Evolutionary conservation across 2,888 invertebrate genomes (phyloP).

Genomic region (Odontocolon sp.): DNA sequence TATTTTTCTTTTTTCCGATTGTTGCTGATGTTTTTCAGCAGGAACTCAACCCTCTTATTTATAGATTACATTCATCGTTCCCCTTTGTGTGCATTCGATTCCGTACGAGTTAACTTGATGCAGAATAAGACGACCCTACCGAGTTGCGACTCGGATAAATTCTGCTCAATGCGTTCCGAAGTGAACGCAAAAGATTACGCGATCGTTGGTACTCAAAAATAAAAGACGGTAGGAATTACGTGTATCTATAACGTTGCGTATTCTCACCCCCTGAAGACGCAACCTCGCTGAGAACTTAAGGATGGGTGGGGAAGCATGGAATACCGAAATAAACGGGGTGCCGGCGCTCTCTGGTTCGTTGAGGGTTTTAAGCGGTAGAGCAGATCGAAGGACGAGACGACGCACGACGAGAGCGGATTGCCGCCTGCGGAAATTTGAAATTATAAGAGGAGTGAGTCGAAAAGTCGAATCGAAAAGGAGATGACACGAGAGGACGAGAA

Average conservation of each 20-base stretch:
- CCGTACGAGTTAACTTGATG: conserved; percentile 41
- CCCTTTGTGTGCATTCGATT: conserved; percentile 50
- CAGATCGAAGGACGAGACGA: conserved; percentile 48
- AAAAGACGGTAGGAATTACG: too few relatives aligned
- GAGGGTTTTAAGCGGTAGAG: conserved; percentile 5
- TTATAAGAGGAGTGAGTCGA: conserved; percentile 66
- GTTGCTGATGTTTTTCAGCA: not conserved
- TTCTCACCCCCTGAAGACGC: not conserved
- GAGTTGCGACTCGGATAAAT: not conserved
- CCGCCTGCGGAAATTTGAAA: conserved; percentile 74
- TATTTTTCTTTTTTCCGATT: not conserved
- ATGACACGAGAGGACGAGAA: conserved; percentile 1
- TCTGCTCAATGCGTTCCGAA: not conserved
- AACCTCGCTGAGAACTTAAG: not conserved
- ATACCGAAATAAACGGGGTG: not conserved
- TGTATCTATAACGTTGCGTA: not conserved
- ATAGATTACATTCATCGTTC: conserved; percentile 41
- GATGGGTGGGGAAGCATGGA: not conserved
- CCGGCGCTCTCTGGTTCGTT: not conserved
- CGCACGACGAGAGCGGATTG: conserved; percentile 48
- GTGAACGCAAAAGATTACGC: not conserved
- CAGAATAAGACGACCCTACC: not conserved
- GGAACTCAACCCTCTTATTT: conserved; percentile 37
- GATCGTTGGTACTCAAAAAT: not conserved
- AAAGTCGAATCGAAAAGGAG: conserved; percentile 11